Conservation (phyloP, 2,888 invertebrate species). For the Melinaea menophilus region DNA sequence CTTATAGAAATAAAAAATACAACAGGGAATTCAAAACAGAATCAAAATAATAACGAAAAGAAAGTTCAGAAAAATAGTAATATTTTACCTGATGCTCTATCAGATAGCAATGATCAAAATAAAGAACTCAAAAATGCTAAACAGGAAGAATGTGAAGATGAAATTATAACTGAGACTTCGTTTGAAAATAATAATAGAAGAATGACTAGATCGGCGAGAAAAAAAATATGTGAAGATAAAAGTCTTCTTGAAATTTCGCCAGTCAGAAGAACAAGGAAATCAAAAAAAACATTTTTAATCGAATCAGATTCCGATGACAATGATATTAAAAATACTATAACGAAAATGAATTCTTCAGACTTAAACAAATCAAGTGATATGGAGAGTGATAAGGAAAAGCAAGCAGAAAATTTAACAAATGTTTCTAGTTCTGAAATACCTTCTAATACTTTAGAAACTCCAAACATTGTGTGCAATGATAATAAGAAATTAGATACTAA, state of each 20-base stretch:
- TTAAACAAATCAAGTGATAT: constrained; percentile 2
- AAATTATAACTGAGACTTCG: constrained; percentile 18
- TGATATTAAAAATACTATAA: constrained; percentile 9
- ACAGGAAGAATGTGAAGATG: constrained; percentile 24
- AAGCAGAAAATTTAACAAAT: not conserved
- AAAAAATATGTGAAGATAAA: constrained; percentile 28
- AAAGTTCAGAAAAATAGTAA: constrained; percentile 22
- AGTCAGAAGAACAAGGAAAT: constrained; percentile 37
- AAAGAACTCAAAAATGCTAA: constrained; percentile 20
- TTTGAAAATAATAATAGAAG: constrained; percentile 30
- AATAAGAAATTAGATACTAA: no score
- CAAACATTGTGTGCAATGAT: no score
- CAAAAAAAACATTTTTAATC: constrained; percentile 42
- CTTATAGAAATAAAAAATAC: not conserved
- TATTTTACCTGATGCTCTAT: no score
- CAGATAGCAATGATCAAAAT: constrained; percentile 4
- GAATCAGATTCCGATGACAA: constrained; percentile 53
- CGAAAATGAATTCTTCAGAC: constrained; percentile 13
- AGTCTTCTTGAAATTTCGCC: constrained; percentile 20
- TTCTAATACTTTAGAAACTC: no score
- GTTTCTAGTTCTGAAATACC: constrained; percentile 39
- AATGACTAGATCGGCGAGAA: constrained; percentile 47
- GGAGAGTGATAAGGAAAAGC: constrained; percentile 6
- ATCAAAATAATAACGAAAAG: constrained; percentile 2
- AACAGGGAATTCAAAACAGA: not conserved